Conservation (phyloP, 2,113 vertebrate species). For the Dasypus novemcinctus region DNA sequence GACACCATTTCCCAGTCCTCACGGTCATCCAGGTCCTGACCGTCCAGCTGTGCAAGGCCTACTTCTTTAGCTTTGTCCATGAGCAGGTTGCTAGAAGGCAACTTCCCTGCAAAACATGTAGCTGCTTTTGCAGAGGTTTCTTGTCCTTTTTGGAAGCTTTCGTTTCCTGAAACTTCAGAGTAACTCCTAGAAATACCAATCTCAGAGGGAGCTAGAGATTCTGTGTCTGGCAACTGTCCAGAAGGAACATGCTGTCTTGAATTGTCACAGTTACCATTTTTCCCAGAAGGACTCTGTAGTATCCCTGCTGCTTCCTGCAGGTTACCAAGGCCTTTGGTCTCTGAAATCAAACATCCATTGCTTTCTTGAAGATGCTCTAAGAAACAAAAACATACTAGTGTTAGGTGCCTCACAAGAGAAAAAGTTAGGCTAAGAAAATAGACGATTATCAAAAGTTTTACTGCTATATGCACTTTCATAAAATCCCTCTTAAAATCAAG, state of each 20-base stretch:
- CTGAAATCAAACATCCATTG: background rate
- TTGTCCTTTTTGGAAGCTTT: background rate
- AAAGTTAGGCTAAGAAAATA: background rate
- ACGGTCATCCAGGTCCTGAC: constrained; percentile 14
- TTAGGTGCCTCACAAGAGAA: background rate
- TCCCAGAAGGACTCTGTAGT: background rate
- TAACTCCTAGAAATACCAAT: background rate
- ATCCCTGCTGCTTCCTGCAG: background rate
- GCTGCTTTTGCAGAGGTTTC: background rate
- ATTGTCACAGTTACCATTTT: background rate
- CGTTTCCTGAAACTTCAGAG: background rate
- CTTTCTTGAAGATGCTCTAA: constrained; percentile 64
- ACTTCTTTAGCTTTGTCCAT: background rate
- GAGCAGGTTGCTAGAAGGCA: background rate
- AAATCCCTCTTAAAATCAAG: background rate
- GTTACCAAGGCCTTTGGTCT: background rate
- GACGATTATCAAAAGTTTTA: background rate
- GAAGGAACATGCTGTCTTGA: background rate
- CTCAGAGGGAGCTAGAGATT: background rate
- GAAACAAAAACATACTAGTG: background rate
- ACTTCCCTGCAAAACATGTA: constrained; percentile 38
- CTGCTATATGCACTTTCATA: background rate
- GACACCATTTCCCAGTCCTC: constrained; percentile 82
- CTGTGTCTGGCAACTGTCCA: background rate
- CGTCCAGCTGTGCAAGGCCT: background rate